Evolutionary conservation across 2,113 vertebrate species (phyloP).

Genomic region (Misgurnus mizolepis): DNA sequence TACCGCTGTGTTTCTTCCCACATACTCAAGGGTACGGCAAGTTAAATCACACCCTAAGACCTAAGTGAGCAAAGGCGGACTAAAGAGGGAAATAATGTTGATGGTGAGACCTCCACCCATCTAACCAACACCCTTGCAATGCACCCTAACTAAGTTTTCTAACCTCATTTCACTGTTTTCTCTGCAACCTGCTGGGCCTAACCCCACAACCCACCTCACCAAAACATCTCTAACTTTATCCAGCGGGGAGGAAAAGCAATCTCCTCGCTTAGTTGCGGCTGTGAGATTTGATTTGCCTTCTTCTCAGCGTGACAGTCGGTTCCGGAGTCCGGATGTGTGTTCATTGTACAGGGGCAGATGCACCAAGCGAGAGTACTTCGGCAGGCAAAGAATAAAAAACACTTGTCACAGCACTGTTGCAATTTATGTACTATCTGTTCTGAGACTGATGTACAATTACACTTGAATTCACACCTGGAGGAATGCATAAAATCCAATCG

Average conservation of each 20-base stretch:
- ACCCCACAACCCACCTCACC: background rate
- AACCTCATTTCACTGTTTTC: constrained; percentile 55
- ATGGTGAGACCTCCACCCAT: background rate
- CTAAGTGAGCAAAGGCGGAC: constrained; percentile 22
- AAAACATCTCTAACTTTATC: constrained; percentile 8
- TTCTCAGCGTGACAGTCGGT: constrained; percentile 74
- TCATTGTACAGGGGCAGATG: constrained; percentile 66
- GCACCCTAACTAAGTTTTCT: background rate
- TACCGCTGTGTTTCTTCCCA: constrained; percentile 73
- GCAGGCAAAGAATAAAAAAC: constrained; percentile 58
- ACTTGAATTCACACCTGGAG: constrained; percentile 55
- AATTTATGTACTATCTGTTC: constrained; percentile 55
- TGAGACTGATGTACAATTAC: constrained; percentile 53
- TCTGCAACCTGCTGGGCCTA: constrained; percentile 52
- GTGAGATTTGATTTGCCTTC: constrained; percentile 79
- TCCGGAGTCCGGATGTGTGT: constrained; percentile 72
- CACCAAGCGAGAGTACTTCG: constrained; percentile 64
- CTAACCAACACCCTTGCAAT: background rate
- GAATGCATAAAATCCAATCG: constrained; percentile 55
- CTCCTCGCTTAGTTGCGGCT: constrained; percentile 72
- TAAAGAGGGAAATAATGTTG: background rate
- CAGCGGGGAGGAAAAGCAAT: constrained; percentile 74
- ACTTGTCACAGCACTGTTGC: constrained; percentile 58
- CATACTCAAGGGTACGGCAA: constrained; percentile 50
- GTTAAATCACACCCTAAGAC: background rate